Base-by-base conservation (phyloP, 2,113 vertebrate species). In the Scopus umbretta region DNA sequence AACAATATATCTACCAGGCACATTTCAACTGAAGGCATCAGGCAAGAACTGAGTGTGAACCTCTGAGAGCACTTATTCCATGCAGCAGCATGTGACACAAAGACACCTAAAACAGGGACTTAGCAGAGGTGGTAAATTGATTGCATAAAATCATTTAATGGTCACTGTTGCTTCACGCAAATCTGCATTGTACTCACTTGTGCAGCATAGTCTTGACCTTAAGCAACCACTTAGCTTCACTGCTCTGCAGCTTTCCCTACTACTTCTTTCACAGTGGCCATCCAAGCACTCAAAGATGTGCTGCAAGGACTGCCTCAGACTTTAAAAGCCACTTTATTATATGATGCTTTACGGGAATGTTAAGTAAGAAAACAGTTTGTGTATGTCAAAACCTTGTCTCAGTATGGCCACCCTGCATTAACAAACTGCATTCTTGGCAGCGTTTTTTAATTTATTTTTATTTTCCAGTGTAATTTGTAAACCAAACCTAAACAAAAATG, bases 281-380 rank as follows among this genome's bases (percentile, higher is more conserved):
- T 29, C 21, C 49, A 70, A 11, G 9, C 53, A 45, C 47, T 50
- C 42, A 34, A 66, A 43, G 47, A 13, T 1, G 0, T 2, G 17
- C 40, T 62, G n/a, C 27, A 43, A 49, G 19, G 47, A 55, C n/a
- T 49, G 26, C 10, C 3, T 3, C 42, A 11, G 40, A 23, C 16
- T 61, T 19, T 42, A 52, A 61, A 47, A 80, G 27, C 7, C 16
- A 13, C 43, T 67, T 76, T 13, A 38, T 11, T 25, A 3, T 10
- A 13, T 0, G 2, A n/a, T 1, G 0, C 3, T 70, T 90, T 79
- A 49, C 0, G 1, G 45, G 23, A 81, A 49, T 8, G 18, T 53
- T 34, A 29, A 68, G 19, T 15, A 30, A 66, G 20, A 30, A 78
- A 83, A 20, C 6, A 18, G 25, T 17, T 32, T 47, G 7, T 34